Base-by-base conservation (phyloP, 2,888 invertebrate genomes). In the Busseola fusca region DNA sequence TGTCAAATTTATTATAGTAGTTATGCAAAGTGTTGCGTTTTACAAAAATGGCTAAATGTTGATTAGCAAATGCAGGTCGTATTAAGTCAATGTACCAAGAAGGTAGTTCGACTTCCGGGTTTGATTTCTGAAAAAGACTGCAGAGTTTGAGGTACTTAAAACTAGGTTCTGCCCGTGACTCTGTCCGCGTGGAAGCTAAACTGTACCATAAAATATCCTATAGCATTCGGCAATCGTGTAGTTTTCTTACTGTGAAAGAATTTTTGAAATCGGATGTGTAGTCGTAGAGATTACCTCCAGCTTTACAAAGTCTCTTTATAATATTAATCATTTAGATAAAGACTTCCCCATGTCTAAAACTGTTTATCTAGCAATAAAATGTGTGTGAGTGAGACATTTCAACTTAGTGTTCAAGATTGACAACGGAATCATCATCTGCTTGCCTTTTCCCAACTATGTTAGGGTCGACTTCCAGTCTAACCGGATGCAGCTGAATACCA, bases 11-110 rank as follows among this genome's bases (percentile, higher is more conserved):
- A 56, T 67, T 54, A 25, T 25, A 45, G 56, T 18, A 25, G 76
- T 75, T 78, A 74, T 74, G 83, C 54, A 69, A 85, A 78, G 63
- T 42, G 34, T 76, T 69, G 70, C 56, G 60, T 72, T 69, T 70
- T 57, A 63, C 59, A 59, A 73, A 72, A 77, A 70, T 62, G n/a
- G n/a, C 40, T 56, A 48, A 42, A 63, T 59, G n/a, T 34, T 60
- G 58, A 73, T 74, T 56, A 64, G 48, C 25, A n/a, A 69, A 34
- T 63, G 34, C 1, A 30, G 4, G 34, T 60, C 30, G 21, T 25
- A 2, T 16, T 3, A 21, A 27, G 42, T 30, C 59, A 72, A 58
- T 52, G 65, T 27, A 6, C 14, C 34, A 30, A 10, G 3, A 27
- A 9, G 1, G 5, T 12, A 18, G 2, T 37, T 12, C n/a, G 2